These are phyloP conservation scores for Drosophila pseudoananassae DNA, from an alignment of 1,140 invertebrate genomes.

Conservation along the genomic window DNA sequence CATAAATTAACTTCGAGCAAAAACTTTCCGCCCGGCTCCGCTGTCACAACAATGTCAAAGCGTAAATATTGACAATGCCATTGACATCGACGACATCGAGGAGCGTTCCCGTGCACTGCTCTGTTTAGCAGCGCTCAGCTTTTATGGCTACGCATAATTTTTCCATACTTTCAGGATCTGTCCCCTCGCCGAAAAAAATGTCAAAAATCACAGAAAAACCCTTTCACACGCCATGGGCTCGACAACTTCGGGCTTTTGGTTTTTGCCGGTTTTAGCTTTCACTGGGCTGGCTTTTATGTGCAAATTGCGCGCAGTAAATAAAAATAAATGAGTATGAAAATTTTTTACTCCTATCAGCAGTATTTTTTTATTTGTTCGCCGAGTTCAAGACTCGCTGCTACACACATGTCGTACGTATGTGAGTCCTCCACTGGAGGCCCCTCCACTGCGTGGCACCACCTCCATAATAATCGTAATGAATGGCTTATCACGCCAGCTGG, in stretches of 20 bases:
- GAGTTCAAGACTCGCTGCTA: conserved; percentile 39
- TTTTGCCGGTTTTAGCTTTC: conserved; percentile 25
- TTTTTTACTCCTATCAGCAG: conserved; percentile 81
- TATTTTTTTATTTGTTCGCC: conserved; percentile 73
- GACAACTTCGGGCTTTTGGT: conserved; percentile 21
- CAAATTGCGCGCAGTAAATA: conserved; percentile 82
- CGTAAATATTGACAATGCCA: conserved; percentile 81
- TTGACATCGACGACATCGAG: conserved; percentile 53
- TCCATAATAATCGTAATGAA: conserved; percentile 80
- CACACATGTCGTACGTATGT: conserved; percentile 33
- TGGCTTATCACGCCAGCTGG: conserved; percentile 82
- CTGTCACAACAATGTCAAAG: conserved; percentile 77
- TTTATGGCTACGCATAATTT: conserved; percentile 78
- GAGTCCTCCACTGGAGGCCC: not conserved
- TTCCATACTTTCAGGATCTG: conserved; percentile 68
- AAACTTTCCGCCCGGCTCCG: conserved; percentile 48
- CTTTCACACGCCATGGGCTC: conserved; percentile 46
- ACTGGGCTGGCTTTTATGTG: conserved; percentile 66
- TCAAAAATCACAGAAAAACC: conserved; percentile 66
- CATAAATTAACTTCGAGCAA: conserved; percentile 76
- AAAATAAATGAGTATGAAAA: conserved; percentile 83
- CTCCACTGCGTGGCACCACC: conserved; percentile 17
- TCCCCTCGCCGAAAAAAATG: conserved; percentile 38
- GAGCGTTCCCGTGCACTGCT: conserved; percentile 37
- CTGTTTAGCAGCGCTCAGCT: conserved; percentile 56